Evolutionary conservation across 2,797 vertebrate genomes (phyloP).

Genomic region (Crax fasciolata): DNA sequence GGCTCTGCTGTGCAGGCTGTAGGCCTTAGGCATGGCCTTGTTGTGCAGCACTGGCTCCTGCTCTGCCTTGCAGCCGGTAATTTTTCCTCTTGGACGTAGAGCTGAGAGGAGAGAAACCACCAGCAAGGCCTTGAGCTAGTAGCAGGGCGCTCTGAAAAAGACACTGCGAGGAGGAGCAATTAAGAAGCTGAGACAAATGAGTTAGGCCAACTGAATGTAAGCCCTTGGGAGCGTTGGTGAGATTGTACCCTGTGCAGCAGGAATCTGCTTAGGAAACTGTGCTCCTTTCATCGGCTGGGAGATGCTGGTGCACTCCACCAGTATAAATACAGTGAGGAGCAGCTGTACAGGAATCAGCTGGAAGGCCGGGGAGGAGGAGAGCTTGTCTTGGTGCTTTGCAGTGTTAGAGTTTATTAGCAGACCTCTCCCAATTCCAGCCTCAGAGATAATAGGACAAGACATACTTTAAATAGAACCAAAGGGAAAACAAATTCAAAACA

Average conservation of each 20-base stretch:
- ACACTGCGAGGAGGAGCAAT: not conserved
- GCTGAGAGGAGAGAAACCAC: not conserved
- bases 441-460: constrained; percentile 48
- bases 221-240: constrained; percentile 10
- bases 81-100: not conserved
- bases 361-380: not conserved
- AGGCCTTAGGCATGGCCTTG: not conserved
- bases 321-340: not conserved
- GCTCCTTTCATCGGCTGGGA: not conserved
- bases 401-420: constrained; percentile 8
- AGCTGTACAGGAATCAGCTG: not conserved
- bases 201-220: not conserved
- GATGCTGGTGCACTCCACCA: not conserved
- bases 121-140: not conserved
- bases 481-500: constrained; percentile 51
- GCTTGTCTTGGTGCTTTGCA: not conserved
- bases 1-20: rapidly evolving
- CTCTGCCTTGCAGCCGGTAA: not conserved
- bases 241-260: constrained; percentile 11
- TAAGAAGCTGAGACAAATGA: not conserved
- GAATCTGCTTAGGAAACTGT: not conserved
- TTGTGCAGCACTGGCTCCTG: not conserved
- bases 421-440: constrained; percentile 26
- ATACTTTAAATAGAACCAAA: constrained; percentile 68
- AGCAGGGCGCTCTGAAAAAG: not conserved